phyloP scores from a whole-genome alignment of 1,140 invertebrate genomes.

The Drosophila setifemur region DNA sequence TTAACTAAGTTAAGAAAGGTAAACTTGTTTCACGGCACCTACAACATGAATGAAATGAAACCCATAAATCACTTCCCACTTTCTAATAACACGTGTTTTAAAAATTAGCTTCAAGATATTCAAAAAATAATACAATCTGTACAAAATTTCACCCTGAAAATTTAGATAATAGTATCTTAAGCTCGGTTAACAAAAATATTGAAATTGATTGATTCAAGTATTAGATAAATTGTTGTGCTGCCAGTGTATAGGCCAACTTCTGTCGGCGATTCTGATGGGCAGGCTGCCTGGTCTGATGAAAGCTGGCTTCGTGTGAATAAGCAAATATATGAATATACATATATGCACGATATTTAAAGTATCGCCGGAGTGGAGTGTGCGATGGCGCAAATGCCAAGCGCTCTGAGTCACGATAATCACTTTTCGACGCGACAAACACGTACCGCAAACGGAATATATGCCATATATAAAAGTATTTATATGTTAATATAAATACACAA shows the following conservation, averaged over 20 bases:
- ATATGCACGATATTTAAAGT: constrained; percentile 39
- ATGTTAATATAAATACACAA: constrained; percentile 38
- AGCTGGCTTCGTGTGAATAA: constrained; percentile 50
- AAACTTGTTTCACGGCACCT: background rate
- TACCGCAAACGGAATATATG: constrained; percentile 34
- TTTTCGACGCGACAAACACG: constrained; percentile 67
- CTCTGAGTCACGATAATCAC: constrained; percentile 78
- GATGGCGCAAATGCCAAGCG: constrained; percentile 73
- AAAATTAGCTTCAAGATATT: too few species aligned
- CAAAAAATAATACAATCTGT: too few species aligned
- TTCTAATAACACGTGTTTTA: background rate
- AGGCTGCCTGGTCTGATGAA: constrained; percentile 35
- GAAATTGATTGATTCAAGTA: background rate
- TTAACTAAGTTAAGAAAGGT: background rate
- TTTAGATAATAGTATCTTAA: background rate
- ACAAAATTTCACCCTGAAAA: too few species aligned
- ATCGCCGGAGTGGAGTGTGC: constrained; percentile 59
- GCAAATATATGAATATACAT: constrained; percentile 43
- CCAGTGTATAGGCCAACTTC: background rate
- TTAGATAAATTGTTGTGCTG: background rate
- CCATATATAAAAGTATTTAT: constrained; percentile 37
- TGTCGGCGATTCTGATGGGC: constrained; percentile 27
- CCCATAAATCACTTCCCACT: background rate
- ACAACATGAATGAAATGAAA: background rate
- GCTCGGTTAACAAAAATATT: background rate